Evolutionary conservation across 2,888 invertebrate genomes (phyloP).

Genomic region (Cactoblastis cactorum): DNA sequence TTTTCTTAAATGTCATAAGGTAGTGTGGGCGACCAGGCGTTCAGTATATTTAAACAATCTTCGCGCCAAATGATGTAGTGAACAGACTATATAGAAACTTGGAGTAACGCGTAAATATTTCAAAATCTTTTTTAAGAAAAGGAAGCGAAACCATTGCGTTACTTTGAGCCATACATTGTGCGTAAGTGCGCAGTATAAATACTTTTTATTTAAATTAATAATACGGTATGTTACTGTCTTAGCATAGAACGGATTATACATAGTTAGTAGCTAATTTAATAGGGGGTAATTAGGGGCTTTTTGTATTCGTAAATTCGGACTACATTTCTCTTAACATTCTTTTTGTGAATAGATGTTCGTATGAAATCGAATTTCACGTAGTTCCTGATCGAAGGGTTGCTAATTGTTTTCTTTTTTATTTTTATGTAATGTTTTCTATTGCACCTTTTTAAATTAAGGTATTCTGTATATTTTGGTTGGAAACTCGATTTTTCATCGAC

Average conservation of each 20-base stretch:
- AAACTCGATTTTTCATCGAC: slow-evolving; percentile 26
- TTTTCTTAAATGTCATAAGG: too few species aligned
- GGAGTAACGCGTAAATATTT: not conserved
- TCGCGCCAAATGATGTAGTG: slow-evolving; percentile 8
- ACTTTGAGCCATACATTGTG: slow-evolving; percentile 7
- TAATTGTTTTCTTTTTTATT: slow-evolving; percentile 36
- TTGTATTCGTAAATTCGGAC: slow-evolving; percentile 40
- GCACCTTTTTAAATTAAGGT: slow-evolving; percentile 40
- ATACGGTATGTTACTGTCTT: slow-evolving; percentile 60
- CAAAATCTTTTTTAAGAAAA: not conserved
- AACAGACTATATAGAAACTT: slow-evolving; percentile 14
- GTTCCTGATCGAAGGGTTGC: slow-evolving; percentile 42
- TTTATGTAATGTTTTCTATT: slow-evolving; percentile 35
- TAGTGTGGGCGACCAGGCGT: too few species aligned
- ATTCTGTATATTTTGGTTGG: slow-evolving; percentile 56
- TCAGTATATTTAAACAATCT: not conserved
- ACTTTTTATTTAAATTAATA: slow-evolving; percentile 37
- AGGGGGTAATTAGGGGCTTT: slow-evolving; percentile 68
- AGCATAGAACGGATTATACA: slow-evolving; percentile 59
- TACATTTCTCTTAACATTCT: slow-evolving; percentile 33
- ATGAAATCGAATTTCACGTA: slow-evolving; percentile 35
- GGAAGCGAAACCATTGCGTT: not conserved
- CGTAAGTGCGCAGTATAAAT: slow-evolving; percentile 23
- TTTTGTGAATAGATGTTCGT: slow-evolving; percentile 33
- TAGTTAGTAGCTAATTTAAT: slow-evolving; percentile 68